Base-by-base conservation (phyloP, 2,888 invertebrate genomes). In the Melanostoma mellinum region DNA sequence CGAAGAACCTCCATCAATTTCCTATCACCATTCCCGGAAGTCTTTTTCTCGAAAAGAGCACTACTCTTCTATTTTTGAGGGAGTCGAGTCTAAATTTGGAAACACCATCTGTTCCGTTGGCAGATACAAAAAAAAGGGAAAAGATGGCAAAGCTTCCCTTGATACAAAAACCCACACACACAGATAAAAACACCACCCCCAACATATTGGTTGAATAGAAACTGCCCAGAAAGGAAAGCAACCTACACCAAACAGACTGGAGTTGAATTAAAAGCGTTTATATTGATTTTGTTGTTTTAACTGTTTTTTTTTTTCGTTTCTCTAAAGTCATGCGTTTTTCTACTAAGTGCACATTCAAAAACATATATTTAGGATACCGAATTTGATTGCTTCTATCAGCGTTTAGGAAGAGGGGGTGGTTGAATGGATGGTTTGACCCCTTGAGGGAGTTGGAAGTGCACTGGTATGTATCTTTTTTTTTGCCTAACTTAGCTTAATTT, bases 231-330 rank as follows among this genome's bases (percentile, higher is more conserved):
- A 20, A 3, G 0, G 6, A n/a, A 5, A 38, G 20, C 20, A 56
- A 8, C 56, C 38, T n/a, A 38, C 1, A 58, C 53, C 61, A 67
- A 81, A 72, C 61, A 63, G 63, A 63, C 52, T 48, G 50, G 30
- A 73, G 78, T 71, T 65, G 48, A 71, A 74, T 74, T 78, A 74
- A 78, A 69, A 84, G 32, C 38, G 71, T 65, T 78, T 69, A 60
- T 74, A 84, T 84, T 79, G 79, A 84, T 84, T 74, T 79, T 76
- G 44, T 35, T 20, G 4, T 44, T 38, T n/a, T 20, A 50, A 33
- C 36, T 52, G 53, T 55, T 60, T 5, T 20, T 32, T 36, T 44
- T 6, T 36, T 2, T 10, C 20, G n/a, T 36, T 72, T 61, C 6
- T n/a, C 32, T n/a, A 40, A 6, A 8, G 8, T 9, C 40, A 44